Base-by-base conservation (phyloP, 1,140 invertebrate genomes). In the Dinothrombium tinctorium region DNA sequence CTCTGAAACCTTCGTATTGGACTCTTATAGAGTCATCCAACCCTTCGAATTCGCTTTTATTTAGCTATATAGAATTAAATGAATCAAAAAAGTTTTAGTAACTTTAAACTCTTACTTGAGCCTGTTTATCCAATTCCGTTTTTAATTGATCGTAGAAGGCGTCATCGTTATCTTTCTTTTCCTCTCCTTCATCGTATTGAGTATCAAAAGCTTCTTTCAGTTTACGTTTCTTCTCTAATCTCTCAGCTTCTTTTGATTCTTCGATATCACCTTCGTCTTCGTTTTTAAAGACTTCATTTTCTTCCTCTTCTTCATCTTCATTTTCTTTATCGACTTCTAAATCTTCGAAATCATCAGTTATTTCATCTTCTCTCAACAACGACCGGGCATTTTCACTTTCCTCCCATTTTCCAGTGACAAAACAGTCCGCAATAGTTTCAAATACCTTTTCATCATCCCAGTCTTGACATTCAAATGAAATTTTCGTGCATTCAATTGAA, bases 361-460 rank as follows among this genome's bases (percentile, higher is more conserved):
- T 69, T 52, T 78, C 76, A 62, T 92, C 80, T 45, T 87, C 56
- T 53, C 75, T 72, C 1, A 94, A 56, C n/a, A 90, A 61, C 47
- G 76, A 71, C 44, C 72, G 69, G 1, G 86, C 89, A 67, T 95
- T 84, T 63, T 90, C 77, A 40, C 72, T 71, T 23, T 79, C 71
- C 49, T 80, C 78, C 78, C 89, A 92, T 54, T 87, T 81, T 2
- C 89, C 89, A 42, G 89, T 95, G 1, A 95, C 82, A 63, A 96
- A 98, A 56, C 73, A 78, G 62, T 95, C 83, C 33, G 66, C 64
- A 33, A 96, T 72, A n/a, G 67, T 57, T n/a, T 67, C 57, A 20
- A 54, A 46, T 12, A 70, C 68, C 46, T 66, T 61, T 35, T 74
- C 65, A 33, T 63, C 54, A 11, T 69, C 58, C 76, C 78, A 86